Percentiles rank a stretch among this genome's conserved stretches.
Conservation (phyloP, 2,113 vertebrate species). For the Tetrao urogallus region DNA sequence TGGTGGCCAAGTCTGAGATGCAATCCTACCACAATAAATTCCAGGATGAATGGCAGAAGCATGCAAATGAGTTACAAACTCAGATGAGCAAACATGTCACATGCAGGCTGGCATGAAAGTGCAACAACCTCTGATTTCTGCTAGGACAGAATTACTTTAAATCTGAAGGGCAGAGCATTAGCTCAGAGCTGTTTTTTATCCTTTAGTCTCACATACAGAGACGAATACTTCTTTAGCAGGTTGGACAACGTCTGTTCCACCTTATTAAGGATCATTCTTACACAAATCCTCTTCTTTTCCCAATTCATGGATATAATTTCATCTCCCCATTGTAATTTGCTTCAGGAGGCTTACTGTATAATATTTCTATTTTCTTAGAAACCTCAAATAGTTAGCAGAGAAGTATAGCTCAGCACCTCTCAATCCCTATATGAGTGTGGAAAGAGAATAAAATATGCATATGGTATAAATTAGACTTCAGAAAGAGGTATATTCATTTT, state of each 20-base stretch:
- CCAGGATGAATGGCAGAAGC: constrained; percentile 24
- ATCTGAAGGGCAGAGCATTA: neutral
- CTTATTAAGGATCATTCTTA: neutral
- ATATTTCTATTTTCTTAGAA: constrained; percentile 5
- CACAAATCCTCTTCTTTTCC: constrained; percentile 19
- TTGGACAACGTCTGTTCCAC: neutral
- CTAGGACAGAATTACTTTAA: neutral
- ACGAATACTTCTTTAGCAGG: neutral
- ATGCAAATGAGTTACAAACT: constrained; percentile 25
- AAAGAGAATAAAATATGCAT: constrained; percentile 24
- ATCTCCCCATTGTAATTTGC: constrained; percentile 8
- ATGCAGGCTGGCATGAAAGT: neutral
- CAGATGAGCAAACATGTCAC: neutral
- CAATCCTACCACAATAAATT: constrained; percentile 31
- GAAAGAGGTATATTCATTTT: constrained; percentile 19
- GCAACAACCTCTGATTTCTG: neutral
- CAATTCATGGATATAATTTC: neutral
- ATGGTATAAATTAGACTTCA: constrained; percentile 41
- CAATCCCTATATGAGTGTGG: neutral
- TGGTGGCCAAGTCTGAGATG: constrained; percentile 27
- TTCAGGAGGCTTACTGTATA: neutral
- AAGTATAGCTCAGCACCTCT: neutral
- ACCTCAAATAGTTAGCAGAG: constrained; percentile 16
- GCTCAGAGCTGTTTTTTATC: neutral
- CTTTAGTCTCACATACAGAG: neutral